Conservation (phyloP, 2,113 vertebrate genomes). For the Paramormyrops kingsleyae region DNA sequence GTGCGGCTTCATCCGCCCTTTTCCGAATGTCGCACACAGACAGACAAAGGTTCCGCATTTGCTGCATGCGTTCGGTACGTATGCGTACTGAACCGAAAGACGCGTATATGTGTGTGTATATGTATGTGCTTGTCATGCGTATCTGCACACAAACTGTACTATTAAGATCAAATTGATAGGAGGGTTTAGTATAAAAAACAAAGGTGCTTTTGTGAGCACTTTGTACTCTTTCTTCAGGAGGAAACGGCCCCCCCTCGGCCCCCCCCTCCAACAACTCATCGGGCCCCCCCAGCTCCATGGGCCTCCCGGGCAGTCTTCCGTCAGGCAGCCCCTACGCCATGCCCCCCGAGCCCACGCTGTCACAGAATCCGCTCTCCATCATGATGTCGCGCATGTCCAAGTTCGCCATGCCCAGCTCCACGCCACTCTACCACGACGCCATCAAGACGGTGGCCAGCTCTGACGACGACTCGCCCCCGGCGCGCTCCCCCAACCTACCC, state of each 20-base stretch:
- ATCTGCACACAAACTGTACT: background rate
- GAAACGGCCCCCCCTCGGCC: slow-evolving; percentile 75
- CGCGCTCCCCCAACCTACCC: slow-evolving; percentile 91
- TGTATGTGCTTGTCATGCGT: background rate
- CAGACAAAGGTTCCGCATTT: no score
- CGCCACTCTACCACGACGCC: slow-evolving; percentile 94
- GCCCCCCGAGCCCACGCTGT: slow-evolving; percentile 92
- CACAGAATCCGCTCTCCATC: slow-evolving; percentile 96
- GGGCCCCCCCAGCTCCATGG: slow-evolving; percentile 58
- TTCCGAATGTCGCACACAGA: no score
- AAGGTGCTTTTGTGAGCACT: background rate
- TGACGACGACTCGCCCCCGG: slow-evolving; percentile 93
- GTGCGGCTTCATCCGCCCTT: no score
- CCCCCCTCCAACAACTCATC: slow-evolving; percentile 80
- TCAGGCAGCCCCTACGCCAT: slow-evolving; percentile 93
- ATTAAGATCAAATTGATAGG: background rate
- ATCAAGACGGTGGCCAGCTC: slow-evolving; percentile 99
- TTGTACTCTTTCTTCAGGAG: slow-evolving; percentile 58
- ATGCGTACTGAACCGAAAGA: no score
- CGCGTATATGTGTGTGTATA: no score
- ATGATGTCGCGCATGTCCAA: slow-evolving; percentile 99
- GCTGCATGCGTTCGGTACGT: no score
- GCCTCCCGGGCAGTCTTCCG: slow-evolving; percentile 77
- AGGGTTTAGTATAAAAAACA: background rate
- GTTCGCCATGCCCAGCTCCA: slow-evolving; percentile 98